Evolutionary conservation across 2,797 vertebrate species (phyloP).

Genomic region (Gorsachius magnificus): DNA sequence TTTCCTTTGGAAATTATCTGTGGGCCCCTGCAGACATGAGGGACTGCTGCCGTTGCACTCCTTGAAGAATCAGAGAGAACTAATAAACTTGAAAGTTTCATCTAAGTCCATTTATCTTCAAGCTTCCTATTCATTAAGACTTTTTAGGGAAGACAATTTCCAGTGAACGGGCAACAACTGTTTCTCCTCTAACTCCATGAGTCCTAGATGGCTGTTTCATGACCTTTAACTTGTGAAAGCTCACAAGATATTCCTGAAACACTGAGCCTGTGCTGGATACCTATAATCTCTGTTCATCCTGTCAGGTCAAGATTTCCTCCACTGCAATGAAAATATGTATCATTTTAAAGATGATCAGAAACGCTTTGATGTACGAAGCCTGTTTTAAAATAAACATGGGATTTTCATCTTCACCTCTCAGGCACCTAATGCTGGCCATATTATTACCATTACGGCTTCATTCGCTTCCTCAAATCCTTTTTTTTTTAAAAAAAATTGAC

Average conservation of each 20-base stretch:
- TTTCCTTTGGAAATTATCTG: neutral
- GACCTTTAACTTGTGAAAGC: neutral
- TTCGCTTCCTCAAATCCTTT: neutral
- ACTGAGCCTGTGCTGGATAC: neutral
- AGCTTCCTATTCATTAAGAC: neutral
- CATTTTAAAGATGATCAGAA: constrained; percentile 16
- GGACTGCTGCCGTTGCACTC: neutral
- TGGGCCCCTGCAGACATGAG: neutral
- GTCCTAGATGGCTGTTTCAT: neutral
- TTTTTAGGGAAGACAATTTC: neutral
- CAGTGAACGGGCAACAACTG: neutral
- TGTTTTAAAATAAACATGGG: constrained; percentile 4
- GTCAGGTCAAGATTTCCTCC: neutral
- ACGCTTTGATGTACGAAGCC: neutral
- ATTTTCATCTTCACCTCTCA: constrained; percentile 23
- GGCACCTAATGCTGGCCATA: neutral
- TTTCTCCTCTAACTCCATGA: neutral
- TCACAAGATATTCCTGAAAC: neutral
- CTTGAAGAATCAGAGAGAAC: neutral
- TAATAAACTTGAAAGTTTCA: neutral
- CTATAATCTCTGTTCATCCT: neutral
- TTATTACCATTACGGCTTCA: neutral
- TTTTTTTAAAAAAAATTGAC: neutral
- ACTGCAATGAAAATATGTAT: neutral
- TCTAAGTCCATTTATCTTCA: neutral